These are phyloP conservation scores for Columba livia DNA, from an alignment of 2,113 vertebrate genomes.

Conservation along the genomic window DNA sequence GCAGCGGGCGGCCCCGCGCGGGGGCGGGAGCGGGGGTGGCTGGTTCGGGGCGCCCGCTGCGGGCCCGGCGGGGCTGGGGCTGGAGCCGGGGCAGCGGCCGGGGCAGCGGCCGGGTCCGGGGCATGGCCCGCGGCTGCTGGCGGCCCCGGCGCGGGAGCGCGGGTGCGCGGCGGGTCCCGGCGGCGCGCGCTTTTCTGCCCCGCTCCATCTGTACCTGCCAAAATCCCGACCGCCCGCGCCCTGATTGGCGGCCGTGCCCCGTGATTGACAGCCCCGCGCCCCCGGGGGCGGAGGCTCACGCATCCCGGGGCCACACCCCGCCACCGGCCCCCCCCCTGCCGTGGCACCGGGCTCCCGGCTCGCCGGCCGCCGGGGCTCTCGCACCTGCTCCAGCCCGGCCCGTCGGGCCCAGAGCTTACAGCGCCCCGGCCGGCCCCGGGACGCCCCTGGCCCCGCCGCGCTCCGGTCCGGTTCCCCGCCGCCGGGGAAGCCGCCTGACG, in stretches of 20 bases:
- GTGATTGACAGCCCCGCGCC: not conserved
- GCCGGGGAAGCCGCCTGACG: no score
- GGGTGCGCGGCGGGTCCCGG: not conserved
- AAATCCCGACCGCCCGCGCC: conserved; percentile 62
- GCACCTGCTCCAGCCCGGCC: not conserved
- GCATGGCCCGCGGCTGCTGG: not conserved
- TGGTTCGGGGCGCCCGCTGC: not conserved
- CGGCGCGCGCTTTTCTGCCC: conserved; percentile 2
- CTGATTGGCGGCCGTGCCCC: conserved; percentile 68
- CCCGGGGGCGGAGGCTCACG: not conserved
- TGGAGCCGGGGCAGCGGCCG: not conserved
- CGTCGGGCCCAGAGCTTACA: not conserved
- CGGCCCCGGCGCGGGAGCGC: not conserved
- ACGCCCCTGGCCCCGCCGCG: not conserved
- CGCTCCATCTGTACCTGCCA: conserved; percentile 25
- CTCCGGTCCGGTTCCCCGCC: not conserved
- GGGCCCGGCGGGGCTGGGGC: not conserved
- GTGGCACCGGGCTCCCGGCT: not conserved
- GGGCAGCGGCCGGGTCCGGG: not conserved
- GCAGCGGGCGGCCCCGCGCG: not conserved
- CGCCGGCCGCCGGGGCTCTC: not conserved
- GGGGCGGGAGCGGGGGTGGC: not conserved
- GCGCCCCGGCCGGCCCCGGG: no score
- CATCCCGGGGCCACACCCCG: not conserved
- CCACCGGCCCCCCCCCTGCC: not conserved